Base-by-base conservation (phyloP, 2,797 vertebrate species). In the Mareca penelope region DNA sequence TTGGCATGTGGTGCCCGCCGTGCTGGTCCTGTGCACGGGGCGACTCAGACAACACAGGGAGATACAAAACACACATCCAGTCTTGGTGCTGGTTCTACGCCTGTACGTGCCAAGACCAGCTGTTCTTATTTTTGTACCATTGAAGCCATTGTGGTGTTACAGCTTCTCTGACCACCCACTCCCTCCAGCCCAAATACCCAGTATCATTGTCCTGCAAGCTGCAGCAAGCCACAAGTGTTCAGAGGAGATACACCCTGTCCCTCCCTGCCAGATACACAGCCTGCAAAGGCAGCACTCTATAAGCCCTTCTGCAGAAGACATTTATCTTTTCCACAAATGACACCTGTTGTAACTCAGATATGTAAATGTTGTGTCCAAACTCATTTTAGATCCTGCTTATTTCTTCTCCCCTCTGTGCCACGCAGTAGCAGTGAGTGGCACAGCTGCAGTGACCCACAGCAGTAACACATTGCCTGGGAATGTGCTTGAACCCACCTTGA, bases 151-250 rank as follows among this genome's bases (percentile, higher is more conserved):
- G 28, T 15, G 68, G 64, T 56, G 31, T 69, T 53, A 2, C 13
- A 22, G 9, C 21, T 68, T 67, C 31, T 35, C 39, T 50, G 50
- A 52, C 31, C 55, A 19, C n/a, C 24, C 33, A 52, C 35, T 40
- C 39, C 69, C 61, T 2, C 2, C 24, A 71, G 91, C 76, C 31
- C 40, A 1, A 3, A n/a, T 9, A 5, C 40, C 53, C 76, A 16
- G 59, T 94, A 96, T 96, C 93, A 21, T 80, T 65, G 82, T 85
- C 29, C 77, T 53, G 55, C 91, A 91, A 78, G 61, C 12, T 7
- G 55, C 71, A 60, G 70, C 29, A 44, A 12, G 6, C 48, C 37
- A 7, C 15, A 4, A 22, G 37, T 93, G 93, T 9, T 16, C 1
- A 3, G 44, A n/a, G 0, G 7, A 93, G 95, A 93, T 95, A 96